Conservation (phyloP, 2,888 invertebrate genomes). For the Octonoba sinensis region DNA sequence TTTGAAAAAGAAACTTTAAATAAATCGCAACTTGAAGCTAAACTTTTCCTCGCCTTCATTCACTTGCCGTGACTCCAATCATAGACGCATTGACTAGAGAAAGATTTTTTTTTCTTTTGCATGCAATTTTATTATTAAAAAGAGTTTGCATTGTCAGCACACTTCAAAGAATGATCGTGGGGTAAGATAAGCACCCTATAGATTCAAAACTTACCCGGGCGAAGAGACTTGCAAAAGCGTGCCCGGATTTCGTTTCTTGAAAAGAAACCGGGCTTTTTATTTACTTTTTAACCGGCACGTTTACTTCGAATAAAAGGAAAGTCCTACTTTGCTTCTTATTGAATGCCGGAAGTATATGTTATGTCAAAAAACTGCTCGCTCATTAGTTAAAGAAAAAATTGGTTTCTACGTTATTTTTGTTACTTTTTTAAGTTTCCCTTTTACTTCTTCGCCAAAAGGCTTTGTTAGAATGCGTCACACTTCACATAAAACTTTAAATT, state of each 20-base stretch:
- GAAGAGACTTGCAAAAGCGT: conserved; percentile 29
- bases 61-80: conserved; percentile 40
- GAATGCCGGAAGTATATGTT: conserved; percentile 38
- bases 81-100: conserved; percentile 29
- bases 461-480: too few species aligned
- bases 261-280: conserved; percentile 37
- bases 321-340: conserved; percentile 14
- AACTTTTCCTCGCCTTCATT: conserved; percentile 28
- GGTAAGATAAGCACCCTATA: conserved; percentile 53
- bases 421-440: background rate
- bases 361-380: conserved; percentile 17
- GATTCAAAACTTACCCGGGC: conserved; percentile 53
- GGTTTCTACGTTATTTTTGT: conserved; percentile 18
- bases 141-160: conserved; percentile 61
- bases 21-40: conserved; percentile 46
- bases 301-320: conserved; percentile 17
- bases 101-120: conserved; percentile 16
- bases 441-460: too few species aligned
- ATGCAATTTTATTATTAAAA: conserved; percentile 60
- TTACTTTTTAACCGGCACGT: conserved; percentile 43
- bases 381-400: conserved; percentile 34
- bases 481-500: too few species aligned
- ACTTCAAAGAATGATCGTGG: conserved; percentile 54
- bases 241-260: conserved; percentile 40
- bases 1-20: conserved; percentile 26